Evolutionary conservation across 2,797 vertebrate species (phyloP), one percentile per base, ranked within the genome.

Genomic region (Nannoperca australis): DNA sequence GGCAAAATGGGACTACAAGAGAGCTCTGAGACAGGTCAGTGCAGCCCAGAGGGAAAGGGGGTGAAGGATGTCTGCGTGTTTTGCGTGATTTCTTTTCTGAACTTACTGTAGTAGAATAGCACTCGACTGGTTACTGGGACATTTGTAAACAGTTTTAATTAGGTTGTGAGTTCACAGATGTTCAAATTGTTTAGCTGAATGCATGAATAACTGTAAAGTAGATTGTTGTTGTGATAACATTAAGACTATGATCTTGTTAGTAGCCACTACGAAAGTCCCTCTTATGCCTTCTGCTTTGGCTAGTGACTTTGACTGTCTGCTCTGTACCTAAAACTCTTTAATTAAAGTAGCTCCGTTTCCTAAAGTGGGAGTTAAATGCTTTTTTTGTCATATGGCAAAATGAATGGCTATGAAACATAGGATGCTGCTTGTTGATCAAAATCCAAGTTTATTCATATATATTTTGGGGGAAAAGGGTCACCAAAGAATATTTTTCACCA

Each of bases 1-100:
- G 85, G 93, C 94, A 84, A 96, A 97, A 92, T 97, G 96, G 96
- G 96, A 97, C 82, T 96, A 97, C 91, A 97, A 95, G 81, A 93
- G 96, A 86, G 94, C 94, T 49, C 88, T 94, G 82, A 93, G 96
- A 85, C 96, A 97, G 96, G 96, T 97, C 76, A 94, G 95, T 92
- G 76, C 53, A 78, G 34, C 36, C 36, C 45, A 42, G 11, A 49
- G 64, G 59, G 22, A 40, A 56, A 51, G 34, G 20, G 34, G 27
- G 78, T 65, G 69, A 74, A 30, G 56, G 2, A 20, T 49, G 59
- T 70, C 9, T 77, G 65, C 9, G 22, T 55, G 18, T 51, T 34
- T 75, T 42, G 9, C 44, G 15, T 63, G 0, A 40, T 38, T 66
- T 59, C 36, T 47, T 38, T 62, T n/a, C 20, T 32, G 42, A 22